Conservation (phyloP, 2,888 invertebrate genomes). For the Pseudanteris insignis region DNA sequence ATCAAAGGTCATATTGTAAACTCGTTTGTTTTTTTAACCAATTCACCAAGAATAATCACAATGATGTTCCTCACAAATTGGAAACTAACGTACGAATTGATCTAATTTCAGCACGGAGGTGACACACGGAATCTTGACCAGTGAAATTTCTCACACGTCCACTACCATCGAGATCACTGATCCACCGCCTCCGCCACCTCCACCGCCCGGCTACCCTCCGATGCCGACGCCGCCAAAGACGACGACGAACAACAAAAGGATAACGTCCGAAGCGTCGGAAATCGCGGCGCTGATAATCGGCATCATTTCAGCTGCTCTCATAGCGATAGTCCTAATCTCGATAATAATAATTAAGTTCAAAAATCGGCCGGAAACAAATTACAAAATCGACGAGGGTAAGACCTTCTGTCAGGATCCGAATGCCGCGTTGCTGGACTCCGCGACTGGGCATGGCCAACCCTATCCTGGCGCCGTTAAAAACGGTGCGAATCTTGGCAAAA, state of each 20-base stretch:
- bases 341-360: conserved; percentile 88
- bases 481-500: conserved; percentile 63
- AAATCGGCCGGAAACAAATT: conserved; percentile 86
- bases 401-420: conserved; percentile 82
- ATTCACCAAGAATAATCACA: no score
- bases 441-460: conserved; percentile 67
- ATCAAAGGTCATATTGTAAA: no score
- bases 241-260: conserved; percentile 66
- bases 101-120: conserved; percentile 53
- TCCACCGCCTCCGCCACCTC: conserved; percentile 62
- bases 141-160: conserved; percentile 53
- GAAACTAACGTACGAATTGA: neutral
- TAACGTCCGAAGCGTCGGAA: conserved; percentile 77
- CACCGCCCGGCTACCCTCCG: conserved; percentile 59
- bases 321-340: conserved; percentile 89
- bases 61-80: neutral
- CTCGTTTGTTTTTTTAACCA: no score
- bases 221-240: conserved; percentile 60
- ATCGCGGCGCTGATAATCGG: conserved; percentile 83
- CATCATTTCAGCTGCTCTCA: conserved; percentile 89
- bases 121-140: conserved; percentile 52
- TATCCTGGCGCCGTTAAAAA: conserved; percentile 63
- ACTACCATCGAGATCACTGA: conserved; percentile 59
- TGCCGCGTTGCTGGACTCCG: conserved; percentile 76
- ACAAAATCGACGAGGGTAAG: conserved; percentile 89